Base-by-base conservation (phyloP, 2,113 vertebrate species). In the Mesocricetus auratus region DNA sequence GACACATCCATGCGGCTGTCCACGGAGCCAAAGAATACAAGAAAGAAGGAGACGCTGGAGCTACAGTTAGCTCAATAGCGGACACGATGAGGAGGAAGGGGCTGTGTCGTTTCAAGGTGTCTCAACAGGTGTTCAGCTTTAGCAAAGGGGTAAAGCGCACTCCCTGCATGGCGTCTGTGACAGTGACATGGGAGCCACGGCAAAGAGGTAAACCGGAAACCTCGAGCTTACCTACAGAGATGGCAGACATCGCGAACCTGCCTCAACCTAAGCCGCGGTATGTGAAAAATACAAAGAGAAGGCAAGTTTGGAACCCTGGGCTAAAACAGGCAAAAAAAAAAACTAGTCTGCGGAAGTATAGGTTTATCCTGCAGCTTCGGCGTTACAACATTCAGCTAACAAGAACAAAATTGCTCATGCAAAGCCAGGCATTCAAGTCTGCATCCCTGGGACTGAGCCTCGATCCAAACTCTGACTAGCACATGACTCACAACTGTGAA, bases 401-500 rank as follows among this genome's bases (percentile, higher is more conserved):
- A 90, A 47, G 15, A 93, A 77, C 60, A 71, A 53, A 86, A 60
- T 88, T 66, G 83, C 13, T 9, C 91, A 33, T 36, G 62, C 21
- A 93, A 91, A 82, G 3, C 2, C 66, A 93, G 39, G 22, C 53
- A 86, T 94, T 95, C 89, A n/a, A 73, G 73, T 89, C 71, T 71
- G 92, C 74, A 93, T 93, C 50, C 69, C 50, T 60, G 75, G 9
- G 79, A 92, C 21, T 88, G 85, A 97, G 36, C 74, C 56, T 92
- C 89, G 73, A 73, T 86, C 81, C 58, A 81, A 90, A 93, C 22
- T 56, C 60, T 68, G 81, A 89, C 87, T 85, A 96, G 90, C 58
- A 94, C 74, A 68, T 92, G 79, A 96, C 95, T 93, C 39, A 60
- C 73, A 96, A 93, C 94, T 39, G 5, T 73, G 93, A 90, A 94